Evolutionary conservation across 2,113 vertebrate genomes (phyloP).

Genomic region (Sinosuthora webbiana): DNA sequence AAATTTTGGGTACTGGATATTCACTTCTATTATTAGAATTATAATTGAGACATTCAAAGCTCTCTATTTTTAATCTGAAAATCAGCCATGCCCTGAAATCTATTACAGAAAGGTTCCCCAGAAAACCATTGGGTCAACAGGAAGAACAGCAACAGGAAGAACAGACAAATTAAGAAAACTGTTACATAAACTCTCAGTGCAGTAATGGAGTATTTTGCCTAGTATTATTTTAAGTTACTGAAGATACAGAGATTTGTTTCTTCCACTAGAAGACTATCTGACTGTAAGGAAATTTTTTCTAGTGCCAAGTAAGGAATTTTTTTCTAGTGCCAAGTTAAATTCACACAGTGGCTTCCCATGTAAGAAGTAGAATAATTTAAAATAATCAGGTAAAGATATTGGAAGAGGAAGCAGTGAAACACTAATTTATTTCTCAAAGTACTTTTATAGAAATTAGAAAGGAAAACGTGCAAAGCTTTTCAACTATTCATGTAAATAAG

Average conservation of each 20-base stretch:
- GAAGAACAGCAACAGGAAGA: background rate
- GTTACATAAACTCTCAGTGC: background rate
- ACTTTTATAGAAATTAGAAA: background rate
- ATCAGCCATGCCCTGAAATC: background rate
- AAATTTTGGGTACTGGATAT: background rate
- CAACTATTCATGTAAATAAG: background rate
- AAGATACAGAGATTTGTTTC: background rate
- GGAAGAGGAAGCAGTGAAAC: background rate
- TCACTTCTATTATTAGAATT: background rate
- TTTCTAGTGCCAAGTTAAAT: background rate
- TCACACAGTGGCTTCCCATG: background rate
- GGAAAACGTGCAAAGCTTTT: background rate
- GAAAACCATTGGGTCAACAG: background rate
- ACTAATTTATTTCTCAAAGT: background rate
- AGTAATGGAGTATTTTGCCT: background rate
- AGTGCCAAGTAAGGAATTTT: background rate
- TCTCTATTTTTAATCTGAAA: background rate
- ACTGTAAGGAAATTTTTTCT: background rate
- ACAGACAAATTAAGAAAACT: background rate
- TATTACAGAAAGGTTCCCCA: background rate
- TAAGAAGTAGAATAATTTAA: background rate
- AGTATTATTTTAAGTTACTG: background rate
- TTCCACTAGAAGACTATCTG: background rate
- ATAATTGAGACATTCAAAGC: background rate
- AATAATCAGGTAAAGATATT: background rate